Conservation (phyloP, 2,888 invertebrate species). For the Eulithis prunata region DNA sequence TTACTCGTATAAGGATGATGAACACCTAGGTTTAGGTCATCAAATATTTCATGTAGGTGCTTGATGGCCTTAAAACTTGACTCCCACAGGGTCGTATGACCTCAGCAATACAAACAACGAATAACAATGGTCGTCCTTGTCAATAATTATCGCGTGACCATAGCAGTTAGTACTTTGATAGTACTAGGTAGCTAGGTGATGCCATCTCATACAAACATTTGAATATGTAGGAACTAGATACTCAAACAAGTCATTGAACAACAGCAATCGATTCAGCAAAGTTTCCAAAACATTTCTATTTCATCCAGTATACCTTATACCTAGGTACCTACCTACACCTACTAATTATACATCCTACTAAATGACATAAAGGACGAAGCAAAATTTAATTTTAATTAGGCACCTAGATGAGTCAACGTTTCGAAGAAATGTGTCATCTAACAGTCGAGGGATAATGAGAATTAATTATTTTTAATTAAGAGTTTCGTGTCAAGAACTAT, state of each 20-base stretch:
- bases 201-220: slow-evolving; percentile 30
- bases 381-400: slow-evolving; percentile 12
- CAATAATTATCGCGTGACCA: slow-evolving; percentile 39
- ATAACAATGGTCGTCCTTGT: slow-evolving; percentile 47
- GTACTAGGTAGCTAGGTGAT: slow-evolving; percentile 29
- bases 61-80: slow-evolving; percentile 17
- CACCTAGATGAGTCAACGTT: slow-evolving; percentile 17
- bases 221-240: neutral
- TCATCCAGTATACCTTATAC: too few relatives aligned
- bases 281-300: too few relatives aligned
- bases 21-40: slow-evolving; percentile 8
- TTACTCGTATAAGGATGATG: neutral
- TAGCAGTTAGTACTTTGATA: slow-evolving; percentile 19
- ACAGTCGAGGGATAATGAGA: slow-evolving; percentile 25
- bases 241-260: neutral
- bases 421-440: slow-evolving; percentile 30
- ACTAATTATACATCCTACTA: neutral
- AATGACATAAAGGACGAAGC: neutral
- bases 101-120: slow-evolving; percentile 43
- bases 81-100: slow-evolving; percentile 37
- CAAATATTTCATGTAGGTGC: slow-evolving; percentile 12
- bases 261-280: too few relatives aligned
- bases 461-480: slow-evolving; percentile 27
- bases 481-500: slow-evolving; percentile 23
- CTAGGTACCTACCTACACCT: too few relatives aligned